Base-by-base conservation (phyloP, 2,797 vertebrate species). In the Acropternis orthonyx region DNA sequence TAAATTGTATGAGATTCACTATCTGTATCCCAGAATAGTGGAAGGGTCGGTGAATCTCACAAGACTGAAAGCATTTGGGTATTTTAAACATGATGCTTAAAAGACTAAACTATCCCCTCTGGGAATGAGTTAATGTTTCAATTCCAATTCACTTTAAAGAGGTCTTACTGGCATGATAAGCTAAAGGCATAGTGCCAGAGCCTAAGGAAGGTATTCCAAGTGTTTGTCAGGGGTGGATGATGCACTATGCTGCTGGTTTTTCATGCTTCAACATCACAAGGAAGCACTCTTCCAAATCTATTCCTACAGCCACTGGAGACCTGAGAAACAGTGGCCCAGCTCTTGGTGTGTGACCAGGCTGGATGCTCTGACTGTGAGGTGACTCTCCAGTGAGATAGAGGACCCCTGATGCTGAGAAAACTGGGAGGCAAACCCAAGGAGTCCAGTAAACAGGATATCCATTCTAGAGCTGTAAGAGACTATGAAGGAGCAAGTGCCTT, bases 81-180 rank as follows among this genome's bases (percentile, higher is more conserved):
- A 28, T 62, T 91, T 93, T 88, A 92, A 92, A 83, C 0, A 0
- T 17, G 46, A 91, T 69, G 58, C 80, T 79, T 87, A 93, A 74
- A 86, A 7, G 3, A 81, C 72, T 87, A 75, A 93, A 89, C 51
- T 63, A 52, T 34, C 39, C 32, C 58, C 76, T 88, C 66, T 63
- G 69, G 87, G 73, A 85, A 66, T 16, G 62, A 90, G 55, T 54
- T 92, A 88, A 88, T 61, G 55, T 90, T 92, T 91, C 76, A 62
- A 63, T 86, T 92, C 63, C 66, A 84, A 43, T 84, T 73, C 78
- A 72, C 71, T 69, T 87, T 32, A 77, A 85, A 77, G 85, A 61
- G 5, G 0, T 59, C 88, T 92, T 79, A 32, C 54, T 67, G 56
- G 56, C 71, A 68, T 44, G 61, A 75, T 79, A 83, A 94, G 56